phyloP scores from a whole-genome alignment of 1,140 invertebrate species.

The Chymomyza costata region DNA sequence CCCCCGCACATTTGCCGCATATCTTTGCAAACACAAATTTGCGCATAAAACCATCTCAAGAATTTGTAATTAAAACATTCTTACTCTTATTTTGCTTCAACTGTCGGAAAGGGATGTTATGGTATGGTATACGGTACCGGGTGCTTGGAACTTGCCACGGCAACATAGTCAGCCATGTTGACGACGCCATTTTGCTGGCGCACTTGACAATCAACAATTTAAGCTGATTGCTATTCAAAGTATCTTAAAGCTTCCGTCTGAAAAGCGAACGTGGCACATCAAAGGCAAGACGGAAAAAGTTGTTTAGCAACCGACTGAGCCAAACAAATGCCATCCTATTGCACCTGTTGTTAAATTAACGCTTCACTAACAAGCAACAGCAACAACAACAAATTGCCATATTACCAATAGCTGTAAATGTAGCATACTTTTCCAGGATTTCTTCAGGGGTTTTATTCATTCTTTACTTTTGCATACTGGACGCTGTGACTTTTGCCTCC shows the following conservation, averaged over 20 bases:
- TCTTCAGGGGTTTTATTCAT: not conserved
- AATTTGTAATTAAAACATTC: constrained; percentile 66
- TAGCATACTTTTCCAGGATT: constrained; percentile 8
- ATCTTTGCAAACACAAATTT: constrained; percentile 28
- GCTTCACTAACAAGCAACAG: not conserved
- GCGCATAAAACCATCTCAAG: constrained; percentile 32
- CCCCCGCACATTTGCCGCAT: constrained; percentile 15
- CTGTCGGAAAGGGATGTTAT: not conserved
- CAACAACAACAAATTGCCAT: not conserved
- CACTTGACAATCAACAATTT: constrained; percentile 51
- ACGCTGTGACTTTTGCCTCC: not conserved
- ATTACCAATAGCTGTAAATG: constrained; percentile 12
- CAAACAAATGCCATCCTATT: constrained; percentile 11
- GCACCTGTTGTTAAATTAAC: constrained; percentile 31
- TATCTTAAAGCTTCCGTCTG: constrained; percentile 24
- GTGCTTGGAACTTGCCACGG: constrained; percentile 18
- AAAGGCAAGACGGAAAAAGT: constrained; percentile 8
- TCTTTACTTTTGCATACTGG: not conserved
- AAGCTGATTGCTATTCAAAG: constrained; percentile 59
- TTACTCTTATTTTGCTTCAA: constrained; percentile 12
- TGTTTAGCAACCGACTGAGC: not conserved
- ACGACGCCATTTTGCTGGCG: not conserved
- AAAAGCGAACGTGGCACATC: constrained; percentile 21
- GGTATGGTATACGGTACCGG: too few relatives aligned
- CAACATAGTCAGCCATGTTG: constrained; percentile 1